Evolutionary conservation across 2,113 vertebrate genomes (phyloP).

Genomic region (Indri indri): DNA sequence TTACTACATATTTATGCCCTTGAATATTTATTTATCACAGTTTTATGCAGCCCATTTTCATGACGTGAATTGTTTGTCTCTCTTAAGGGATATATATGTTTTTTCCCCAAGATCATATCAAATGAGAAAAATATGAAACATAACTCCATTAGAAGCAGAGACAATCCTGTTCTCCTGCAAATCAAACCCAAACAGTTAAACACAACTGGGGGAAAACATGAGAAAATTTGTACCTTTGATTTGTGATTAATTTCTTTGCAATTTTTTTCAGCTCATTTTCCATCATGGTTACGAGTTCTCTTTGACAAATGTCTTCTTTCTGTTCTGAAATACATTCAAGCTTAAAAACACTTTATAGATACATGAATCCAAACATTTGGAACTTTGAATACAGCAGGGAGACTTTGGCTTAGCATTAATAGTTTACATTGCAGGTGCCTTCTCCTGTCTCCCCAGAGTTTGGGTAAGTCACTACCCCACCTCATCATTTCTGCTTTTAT

Average conservation of each 20-base stretch:
- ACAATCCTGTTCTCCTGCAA: slow-evolving; percentile 42
- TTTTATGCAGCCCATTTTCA: slow-evolving; percentile 80
- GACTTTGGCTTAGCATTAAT: not conserved
- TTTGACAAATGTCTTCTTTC: slow-evolving; percentile 47
- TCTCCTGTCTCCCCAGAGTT: not conserved
- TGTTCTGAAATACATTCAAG: slow-evolving; percentile 43
- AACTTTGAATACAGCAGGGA: not conserved
- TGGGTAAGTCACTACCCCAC: not conserved
- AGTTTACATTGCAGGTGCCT: not conserved
- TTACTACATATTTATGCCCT: slow-evolving; percentile 78
- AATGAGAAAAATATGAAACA: slow-evolving; percentile 80
- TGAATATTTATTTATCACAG: slow-evolving; percentile 78
- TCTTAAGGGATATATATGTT: slow-evolving; percentile 77
- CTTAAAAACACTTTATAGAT: slow-evolving; percentile 45
- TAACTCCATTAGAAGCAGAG: slow-evolving; percentile 62
- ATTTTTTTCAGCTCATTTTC: not conserved
- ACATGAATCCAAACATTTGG: slow-evolving; percentile 18
- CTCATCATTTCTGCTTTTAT: not conserved
- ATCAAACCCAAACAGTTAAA: slow-evolving; percentile 77
- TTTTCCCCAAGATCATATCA: slow-evolving; percentile 73
- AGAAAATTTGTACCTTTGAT: slow-evolving; percentile 5
- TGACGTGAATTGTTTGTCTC: slow-evolving; percentile 79
- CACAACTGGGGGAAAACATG: not conserved
- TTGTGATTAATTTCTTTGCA: slow-evolving; percentile 57
- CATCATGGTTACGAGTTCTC: not conserved